These are phyloP conservation scores for Origma solitaria DNA, from an alignment of 2,113 vertebrate species.

Conservation along the genomic window DNA sequence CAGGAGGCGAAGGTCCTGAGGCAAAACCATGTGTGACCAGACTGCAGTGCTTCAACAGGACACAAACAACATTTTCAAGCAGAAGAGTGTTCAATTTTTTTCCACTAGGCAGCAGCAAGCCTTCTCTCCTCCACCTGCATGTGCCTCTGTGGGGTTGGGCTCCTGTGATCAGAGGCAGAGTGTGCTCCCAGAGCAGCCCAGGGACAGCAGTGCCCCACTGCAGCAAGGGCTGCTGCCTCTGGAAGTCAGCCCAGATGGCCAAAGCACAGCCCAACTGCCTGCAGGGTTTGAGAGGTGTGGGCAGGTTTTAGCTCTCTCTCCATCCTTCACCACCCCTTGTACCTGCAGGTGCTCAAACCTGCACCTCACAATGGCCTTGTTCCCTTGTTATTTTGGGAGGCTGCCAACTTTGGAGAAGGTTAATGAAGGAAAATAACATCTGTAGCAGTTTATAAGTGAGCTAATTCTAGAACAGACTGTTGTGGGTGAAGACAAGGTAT, in stretches of 20 bases:
- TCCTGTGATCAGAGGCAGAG: background rate
- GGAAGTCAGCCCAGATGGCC: background rate
- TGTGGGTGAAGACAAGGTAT: background rate
- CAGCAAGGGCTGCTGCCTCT: background rate
- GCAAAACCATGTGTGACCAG: background rate
- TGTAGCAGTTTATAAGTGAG: background rate
- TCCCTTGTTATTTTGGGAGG: background rate
- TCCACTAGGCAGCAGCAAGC: background rate
- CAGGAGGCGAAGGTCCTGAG: background rate
- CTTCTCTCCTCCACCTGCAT: accelerated
- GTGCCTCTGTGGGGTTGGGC: background rate
- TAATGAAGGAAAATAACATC: conserved; percentile 27
- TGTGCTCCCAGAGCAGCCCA: background rate
- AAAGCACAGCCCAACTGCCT: background rate
- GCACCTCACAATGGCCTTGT: background rate
- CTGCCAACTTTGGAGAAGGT: background rate
- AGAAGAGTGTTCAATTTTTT: background rate
- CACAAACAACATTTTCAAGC: background rate
- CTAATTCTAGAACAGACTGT: conserved; percentile 12
- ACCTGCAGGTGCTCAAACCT: background rate
- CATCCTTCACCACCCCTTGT: background rate
- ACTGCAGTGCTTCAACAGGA: background rate
- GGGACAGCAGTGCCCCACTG: accelerated
- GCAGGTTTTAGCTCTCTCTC: background rate
- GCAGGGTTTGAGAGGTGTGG: background rate